Percentiles rank a stretch among this genome's conserved stretches.
Conservation (phyloP, 2,113 vertebrate genomes). For the Dasyprocta punctata region DNA sequence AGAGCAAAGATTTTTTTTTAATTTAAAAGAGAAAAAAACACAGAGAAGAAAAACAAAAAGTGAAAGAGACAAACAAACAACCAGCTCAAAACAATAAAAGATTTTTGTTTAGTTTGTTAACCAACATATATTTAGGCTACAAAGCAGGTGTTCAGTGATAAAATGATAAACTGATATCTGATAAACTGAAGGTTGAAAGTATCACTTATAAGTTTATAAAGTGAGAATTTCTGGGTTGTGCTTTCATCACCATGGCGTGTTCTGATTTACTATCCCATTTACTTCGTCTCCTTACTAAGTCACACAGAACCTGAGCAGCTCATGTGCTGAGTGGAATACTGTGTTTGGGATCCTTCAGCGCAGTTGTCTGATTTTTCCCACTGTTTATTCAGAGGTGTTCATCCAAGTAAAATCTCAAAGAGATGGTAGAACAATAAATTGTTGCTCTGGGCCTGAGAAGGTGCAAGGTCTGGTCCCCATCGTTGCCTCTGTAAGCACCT, state of each 20-base stretch:
- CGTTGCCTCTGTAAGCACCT: background rate
- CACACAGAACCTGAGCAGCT: background rate
- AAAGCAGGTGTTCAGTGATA: background rate
- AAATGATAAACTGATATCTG: background rate
- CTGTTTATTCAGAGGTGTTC: background rate
- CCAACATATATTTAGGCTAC: too few relatives aligned
- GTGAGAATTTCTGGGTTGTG: background rate
- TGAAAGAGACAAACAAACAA: too few relatives aligned
- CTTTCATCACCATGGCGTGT: background rate
- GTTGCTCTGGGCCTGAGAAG: background rate
- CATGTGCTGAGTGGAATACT: background rate
- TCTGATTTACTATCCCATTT: background rate
- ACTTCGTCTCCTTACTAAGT: background rate
- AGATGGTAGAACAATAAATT: background rate
- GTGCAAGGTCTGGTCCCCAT: background rate
- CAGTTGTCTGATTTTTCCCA: background rate
- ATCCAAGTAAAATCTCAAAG: background rate
- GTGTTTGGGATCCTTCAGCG: background rate
- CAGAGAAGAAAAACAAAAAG: too few relatives aligned
- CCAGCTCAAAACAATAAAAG: background rate
- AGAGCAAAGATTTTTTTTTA: background rate
- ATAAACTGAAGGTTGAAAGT: background rate
- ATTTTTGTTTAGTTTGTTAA: background rate
- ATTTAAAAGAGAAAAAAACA: too few relatives aligned
- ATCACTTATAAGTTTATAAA: background rate